Evolutionary conservation across 1,140 invertebrate genomes (phyloP).

Genomic region (Copidosoma floridanum): DNA sequence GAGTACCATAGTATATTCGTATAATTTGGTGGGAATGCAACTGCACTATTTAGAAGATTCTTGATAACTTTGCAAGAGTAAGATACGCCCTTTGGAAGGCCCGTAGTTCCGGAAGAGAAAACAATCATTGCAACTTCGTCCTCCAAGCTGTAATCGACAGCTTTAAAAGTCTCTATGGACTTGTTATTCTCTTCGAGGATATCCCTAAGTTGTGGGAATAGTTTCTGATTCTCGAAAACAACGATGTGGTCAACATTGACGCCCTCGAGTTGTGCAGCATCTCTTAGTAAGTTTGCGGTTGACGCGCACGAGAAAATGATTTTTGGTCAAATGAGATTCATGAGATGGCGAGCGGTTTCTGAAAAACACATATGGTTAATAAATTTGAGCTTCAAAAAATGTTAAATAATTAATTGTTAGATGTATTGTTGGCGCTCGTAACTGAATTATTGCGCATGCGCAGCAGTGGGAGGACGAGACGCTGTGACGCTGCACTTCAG

Average conservation of each 20-base stretch:
- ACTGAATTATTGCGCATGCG: too few species aligned
- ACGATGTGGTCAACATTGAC: slow-evolving; percentile 32
- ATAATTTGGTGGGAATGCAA: neutral
- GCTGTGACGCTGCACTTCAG: too few species aligned
- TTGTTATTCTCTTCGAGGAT: neutral
- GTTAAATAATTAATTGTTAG: too few species aligned
- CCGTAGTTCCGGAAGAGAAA: slow-evolving; percentile 40
- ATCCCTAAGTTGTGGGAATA: slow-evolving; percentile 10
- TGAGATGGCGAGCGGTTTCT: slow-evolving; percentile 27
- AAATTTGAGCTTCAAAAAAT: too few species aligned
- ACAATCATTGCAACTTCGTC: slow-evolving; percentile 36
- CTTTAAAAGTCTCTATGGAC: slow-evolving; percentile 23
- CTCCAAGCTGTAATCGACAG: slow-evolving; percentile 10
- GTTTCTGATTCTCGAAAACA: slow-evolving; percentile 32
- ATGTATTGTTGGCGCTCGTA: too few species aligned
- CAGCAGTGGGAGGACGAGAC: too few species aligned
- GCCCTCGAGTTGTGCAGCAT: slow-evolving; percentile 27
- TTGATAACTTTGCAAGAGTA: slow-evolving; percentile 26
- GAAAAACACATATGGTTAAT: too few species aligned
- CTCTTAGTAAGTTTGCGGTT: slow-evolving; percentile 23
- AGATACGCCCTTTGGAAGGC: slow-evolving; percentile 33
- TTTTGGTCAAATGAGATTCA: slow-evolving; percentile 40
- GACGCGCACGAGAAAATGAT: slow-evolving; percentile 39
- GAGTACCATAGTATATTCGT: slow-evolving; percentile 2
- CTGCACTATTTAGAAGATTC: neutral